Evolutionary conservation across 2,113 vertebrate genomes (phyloP).

Genomic region (Electrona antarctica): DNA sequence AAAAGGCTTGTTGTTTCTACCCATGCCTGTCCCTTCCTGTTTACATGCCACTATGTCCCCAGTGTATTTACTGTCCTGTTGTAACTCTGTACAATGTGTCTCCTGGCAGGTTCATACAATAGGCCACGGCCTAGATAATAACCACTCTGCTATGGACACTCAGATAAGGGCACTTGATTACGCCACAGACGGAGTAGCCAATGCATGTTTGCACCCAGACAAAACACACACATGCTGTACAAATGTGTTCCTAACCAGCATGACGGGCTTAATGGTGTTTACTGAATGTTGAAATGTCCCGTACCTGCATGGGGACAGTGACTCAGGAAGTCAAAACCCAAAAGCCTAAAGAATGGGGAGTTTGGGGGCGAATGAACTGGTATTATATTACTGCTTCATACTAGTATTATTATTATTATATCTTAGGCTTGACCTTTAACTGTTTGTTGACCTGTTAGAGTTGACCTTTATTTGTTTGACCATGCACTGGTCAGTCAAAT

Average conservation of each 20-base stretch:
- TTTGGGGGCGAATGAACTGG: no score
- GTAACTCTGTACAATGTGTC: constrained; percentile 41
- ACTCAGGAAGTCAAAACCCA: constrained; percentile 34
- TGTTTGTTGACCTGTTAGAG: no score
- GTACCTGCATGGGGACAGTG: constrained; percentile 6
- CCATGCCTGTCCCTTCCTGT: constrained; percentile 42
- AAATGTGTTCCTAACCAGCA: constrained; percentile 32
- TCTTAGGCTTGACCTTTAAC: no score
- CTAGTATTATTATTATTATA: no score
- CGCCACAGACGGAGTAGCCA: constrained; percentile 40
- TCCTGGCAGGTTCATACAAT: constrained; percentile 32
- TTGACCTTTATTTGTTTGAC: no score
- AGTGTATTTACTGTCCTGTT: constrained; percentile 30
- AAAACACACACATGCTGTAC: constrained; percentile 24
- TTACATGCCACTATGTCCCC: constrained; percentile 53
- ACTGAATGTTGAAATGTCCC: constrained; percentile 40
- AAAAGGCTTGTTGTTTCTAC: constrained; percentile 41
- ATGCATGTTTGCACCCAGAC: constrained; percentile 26
- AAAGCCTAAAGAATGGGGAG: no score
- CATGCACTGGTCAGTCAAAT: no score
- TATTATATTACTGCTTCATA: no score
- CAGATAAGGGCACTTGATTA: constrained; percentile 68
- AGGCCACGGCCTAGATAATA: constrained; percentile 59
- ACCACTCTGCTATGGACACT: constrained; percentile 42
- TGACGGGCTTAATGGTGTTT: constrained; percentile 24